Evolutionary conservation across 2,888 invertebrate species (phyloP), one percentile per base, ranked within the genome.

Genomic region (Trachelus tabidus): DNA sequence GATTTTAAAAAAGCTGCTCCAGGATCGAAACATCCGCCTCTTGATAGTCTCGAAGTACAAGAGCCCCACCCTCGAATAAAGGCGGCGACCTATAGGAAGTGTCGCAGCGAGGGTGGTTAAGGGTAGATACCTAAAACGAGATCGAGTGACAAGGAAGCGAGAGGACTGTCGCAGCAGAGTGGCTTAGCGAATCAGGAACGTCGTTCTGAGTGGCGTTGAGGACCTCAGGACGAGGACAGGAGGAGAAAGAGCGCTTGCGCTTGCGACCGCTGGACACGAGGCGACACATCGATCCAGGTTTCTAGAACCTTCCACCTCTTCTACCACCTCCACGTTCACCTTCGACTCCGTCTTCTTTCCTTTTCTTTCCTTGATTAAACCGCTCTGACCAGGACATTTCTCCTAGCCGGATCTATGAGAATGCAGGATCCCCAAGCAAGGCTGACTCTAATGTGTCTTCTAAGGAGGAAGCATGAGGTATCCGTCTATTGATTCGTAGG

Each of bases 201-300:
- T 76, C 79, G 76, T 73, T 73, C 73, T 40, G 56, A 31, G 73
- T 23, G 34, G 68, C 75, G 78, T 75, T 75, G 73, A 75, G 68
- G 40, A 12, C 37, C 31, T 68, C 34, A 69, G 31, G 15, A 68
- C 56, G 56, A 35, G 68, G 71, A 71, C 71, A 71, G 78, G 79
- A 68, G 79, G 73, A 75, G 69, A 71, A 78, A 83, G 79, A 80
- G 90, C 90, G 90, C 90, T 89, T 87, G 90, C 90, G 90, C 90
- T 83, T 82, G 83, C 85, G 86, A 87, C 87, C 82, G 85, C 89
- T 90, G 90, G 90, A 90, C 90, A 87, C 86, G 84, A 85, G 89
- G 87, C 89, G 90, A 90, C 90, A 90, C 90, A 90, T 90, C 90
- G 90, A 90, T 90, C 90, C 89, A 85, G 83, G 86, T 85, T 85